These are phyloP conservation scores for Microcebus murinus DNA, from an alignment of 2,113 vertebrate species.

Conservation along the genomic window DNA sequence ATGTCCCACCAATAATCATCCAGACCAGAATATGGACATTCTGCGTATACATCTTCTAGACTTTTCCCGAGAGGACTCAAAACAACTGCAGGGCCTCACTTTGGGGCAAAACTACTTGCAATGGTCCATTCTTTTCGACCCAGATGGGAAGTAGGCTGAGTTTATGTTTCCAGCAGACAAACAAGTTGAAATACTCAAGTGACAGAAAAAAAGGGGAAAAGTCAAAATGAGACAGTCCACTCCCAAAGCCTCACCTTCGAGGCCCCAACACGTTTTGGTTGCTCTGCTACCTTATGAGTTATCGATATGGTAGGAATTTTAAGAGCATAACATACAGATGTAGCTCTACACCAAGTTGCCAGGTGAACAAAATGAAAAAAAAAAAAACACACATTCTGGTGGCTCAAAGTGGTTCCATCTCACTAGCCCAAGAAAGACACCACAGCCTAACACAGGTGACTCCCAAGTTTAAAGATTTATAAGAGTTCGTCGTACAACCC, in stretches of 20 bases:
- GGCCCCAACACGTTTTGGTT: not conserved
- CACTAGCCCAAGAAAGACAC: not conserved
- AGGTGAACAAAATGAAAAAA: not conserved
- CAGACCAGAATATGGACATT: not conserved
- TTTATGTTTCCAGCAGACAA: not conserved
- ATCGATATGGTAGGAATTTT: rapidly evolving
- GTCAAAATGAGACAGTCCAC: not conserved
- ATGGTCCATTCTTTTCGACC: not conserved
- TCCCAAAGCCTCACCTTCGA: not conserved
- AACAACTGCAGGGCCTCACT: not conserved
- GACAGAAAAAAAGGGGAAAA: not conserved
- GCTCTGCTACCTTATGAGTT: not conserved
- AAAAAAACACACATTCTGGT: not conserved
- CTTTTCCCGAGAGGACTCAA: not conserved
- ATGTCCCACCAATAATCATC: not conserved
- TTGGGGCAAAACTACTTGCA: not conserved
- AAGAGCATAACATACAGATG: not conserved
- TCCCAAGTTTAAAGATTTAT: slow-evolving; percentile 31
- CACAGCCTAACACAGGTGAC: not conserved
- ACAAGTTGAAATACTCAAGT: not conserved
- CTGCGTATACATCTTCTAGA: not conserved
- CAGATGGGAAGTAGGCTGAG: not conserved
- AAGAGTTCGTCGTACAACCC: slow-evolving; percentile 71
- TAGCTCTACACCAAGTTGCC: not conserved
- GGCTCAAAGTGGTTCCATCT: not conserved